Base-by-base conservation (phyloP, 2,888 invertebrate genomes). In the Protodeltote pygarga region DNA sequence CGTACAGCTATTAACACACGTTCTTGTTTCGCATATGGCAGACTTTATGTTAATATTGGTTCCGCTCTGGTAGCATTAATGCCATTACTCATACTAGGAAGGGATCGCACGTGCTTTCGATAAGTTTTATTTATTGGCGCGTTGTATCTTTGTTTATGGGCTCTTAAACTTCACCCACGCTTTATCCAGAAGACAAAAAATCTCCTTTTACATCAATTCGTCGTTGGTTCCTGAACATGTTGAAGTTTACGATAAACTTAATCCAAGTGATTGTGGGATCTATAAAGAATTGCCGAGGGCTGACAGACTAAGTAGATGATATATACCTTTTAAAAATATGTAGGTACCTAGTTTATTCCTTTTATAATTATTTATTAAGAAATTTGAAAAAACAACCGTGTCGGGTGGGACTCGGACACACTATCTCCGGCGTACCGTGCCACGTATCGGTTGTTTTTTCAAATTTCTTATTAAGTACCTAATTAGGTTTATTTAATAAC, bases 91-190 rank as follows among this genome's bases (percentile, higher is more conserved):
- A 38, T 47, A 66, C 67, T 66, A 70, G 65, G 65, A 66, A 70
- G 52, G 23, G 33, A 46, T 57, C 65, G 38, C 65, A 65, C 60
- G 53, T 60, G 60, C 41, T 34, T 46, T 33, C 29, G 37, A 66
- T 62, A 57, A 45, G 10, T 50, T 59, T 70, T 49, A 65, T 65
- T 66, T 66, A 66, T 66, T 41, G 63, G 62, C 71, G 47, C 24
- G 19, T 10, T 41, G 15, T 32, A 32, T 34, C 41, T 46, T 70
- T 37, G 49, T 66, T 66, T 66, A 66, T 62, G 28, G 45, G 10
- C 32, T 58, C 71, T 66, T 51, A 54, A 58, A 49, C 44, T 32
- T 69, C 67, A 54, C 46, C 52, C 58, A 58, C 48, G 38, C 40
- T 45, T 20, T 41, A 50, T 13, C 39, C 29, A 31, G 15, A 38